Evolutionary conservation across 2,113 vertebrate genomes (phyloP), one percentile per base, ranked within the genome.

Genomic region (Salvelinus namaycush): DNA sequence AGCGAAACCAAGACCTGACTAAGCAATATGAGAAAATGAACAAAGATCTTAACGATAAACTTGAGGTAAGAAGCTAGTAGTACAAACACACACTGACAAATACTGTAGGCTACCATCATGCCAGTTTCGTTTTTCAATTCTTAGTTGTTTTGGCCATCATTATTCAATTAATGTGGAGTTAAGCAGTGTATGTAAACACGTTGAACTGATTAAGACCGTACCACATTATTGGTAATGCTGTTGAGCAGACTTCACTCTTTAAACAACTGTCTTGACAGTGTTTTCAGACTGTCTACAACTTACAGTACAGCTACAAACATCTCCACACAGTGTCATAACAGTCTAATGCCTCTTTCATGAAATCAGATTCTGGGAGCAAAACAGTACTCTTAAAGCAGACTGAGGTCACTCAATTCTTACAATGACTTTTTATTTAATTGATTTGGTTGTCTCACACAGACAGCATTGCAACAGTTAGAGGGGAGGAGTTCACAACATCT

Each of bases 1-100:
- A 98, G 86, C 93, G 96, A 89, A 99, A 99, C 92, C 97, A 99
- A 92, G 97, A 99, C 88, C 93, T 99, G 93, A 97, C 93, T 84
- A 94, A 96, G 91, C 97, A 97, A 93, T 98, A 98, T 88, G 97
- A 99, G 88, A 94, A 94, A 81, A 98, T 98, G 96, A 97, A 97
- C 93, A 96, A 95, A 94, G 97, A 99, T 88, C 95, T 99, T 78
- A 96, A 94, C 54, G 96, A 97, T 80, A 96, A 96, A 88, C 91
- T 99, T 80, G 97, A 99, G 97, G 97, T 98, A 93, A 95, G 78
- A 13, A 31, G 2, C 29, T 16, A 54, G 39, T 44, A 44, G 39
- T 54, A 54, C 24, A 34, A 44, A 44, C 39, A 44, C 39, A 31
- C 27, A 31, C 26, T 68, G 18, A 3, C 31, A 68, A 7, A 20